These are phyloP conservation scores for Sprattus sprattus DNA, from an alignment of 2,113 vertebrate genomes.

Conservation along the genomic window DNA sequence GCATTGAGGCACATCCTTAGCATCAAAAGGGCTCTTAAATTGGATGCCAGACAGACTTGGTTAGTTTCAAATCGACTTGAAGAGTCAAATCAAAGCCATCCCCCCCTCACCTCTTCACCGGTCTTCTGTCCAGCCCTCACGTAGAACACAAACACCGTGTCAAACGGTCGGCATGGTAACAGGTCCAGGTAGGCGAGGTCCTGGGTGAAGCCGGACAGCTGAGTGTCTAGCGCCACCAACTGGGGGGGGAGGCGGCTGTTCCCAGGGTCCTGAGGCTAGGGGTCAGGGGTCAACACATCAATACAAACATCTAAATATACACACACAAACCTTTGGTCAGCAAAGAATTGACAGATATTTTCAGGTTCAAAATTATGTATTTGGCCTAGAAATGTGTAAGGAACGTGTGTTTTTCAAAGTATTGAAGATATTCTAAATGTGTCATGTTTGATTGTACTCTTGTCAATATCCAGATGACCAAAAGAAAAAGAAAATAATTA, in stretches of 20 bases:
- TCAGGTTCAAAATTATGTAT: too few species aligned
- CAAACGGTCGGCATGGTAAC: conserved; percentile 90
- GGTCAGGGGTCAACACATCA: not conserved
- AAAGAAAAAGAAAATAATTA: not conserved
- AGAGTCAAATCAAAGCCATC: not conserved
- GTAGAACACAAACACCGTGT: conserved; percentile 96
- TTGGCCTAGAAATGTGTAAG: too few species aligned
- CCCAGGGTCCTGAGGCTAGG: conserved; percentile 78
- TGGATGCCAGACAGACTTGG: too few species aligned
- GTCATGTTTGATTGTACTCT: too few species aligned
- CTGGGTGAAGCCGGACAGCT: conserved; percentile 90
- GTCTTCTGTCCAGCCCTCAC: conserved; percentile 94
- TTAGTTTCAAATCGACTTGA: too few species aligned
- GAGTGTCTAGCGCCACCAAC: conserved; percentile 90
- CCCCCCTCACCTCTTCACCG: conserved; percentile 82
- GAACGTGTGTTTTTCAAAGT: too few species aligned
- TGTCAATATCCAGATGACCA: too few species aligned
- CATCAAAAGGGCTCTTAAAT: too few species aligned
- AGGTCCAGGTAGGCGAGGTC: conserved; percentile 93
- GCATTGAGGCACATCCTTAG: too few species aligned
- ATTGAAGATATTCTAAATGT: too few species aligned
- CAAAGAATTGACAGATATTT: too few species aligned
- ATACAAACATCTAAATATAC: not conserved
- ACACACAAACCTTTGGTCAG: not conserved
- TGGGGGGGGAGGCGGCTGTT: conserved; percentile 97